Conservation (phyloP, 2,888 invertebrate genomes). For the Dicycla oo region DNA sequence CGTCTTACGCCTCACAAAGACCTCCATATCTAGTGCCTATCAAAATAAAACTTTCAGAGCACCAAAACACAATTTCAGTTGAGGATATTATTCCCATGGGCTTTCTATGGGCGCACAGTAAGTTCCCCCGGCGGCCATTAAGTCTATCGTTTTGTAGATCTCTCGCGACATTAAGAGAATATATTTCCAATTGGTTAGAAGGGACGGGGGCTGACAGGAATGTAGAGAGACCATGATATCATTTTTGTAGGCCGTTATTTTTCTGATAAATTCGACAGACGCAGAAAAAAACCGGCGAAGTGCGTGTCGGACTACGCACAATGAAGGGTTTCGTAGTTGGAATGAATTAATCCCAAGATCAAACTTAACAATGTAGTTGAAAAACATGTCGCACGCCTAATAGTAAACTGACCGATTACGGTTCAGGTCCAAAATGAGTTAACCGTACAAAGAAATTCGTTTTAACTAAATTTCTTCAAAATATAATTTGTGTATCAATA, state of each 20-base stretch:
- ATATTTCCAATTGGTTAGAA: constrained; percentile 76
- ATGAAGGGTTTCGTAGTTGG: no score
- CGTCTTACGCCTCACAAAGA: constrained; percentile 44
- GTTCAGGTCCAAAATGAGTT: no score
- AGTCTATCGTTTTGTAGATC: constrained; percentile 77
- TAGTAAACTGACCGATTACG: no score
- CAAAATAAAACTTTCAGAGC: constrained; percentile 60
- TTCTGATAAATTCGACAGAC: background rate
- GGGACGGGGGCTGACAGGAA: constrained; percentile 59
- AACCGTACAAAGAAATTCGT: no score
- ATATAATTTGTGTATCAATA: no score
- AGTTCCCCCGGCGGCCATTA: constrained; percentile 71
- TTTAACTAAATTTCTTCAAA: no score
- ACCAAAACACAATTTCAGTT: constrained; percentile 59
- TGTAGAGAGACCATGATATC: constrained; percentile 37
- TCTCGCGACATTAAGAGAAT: constrained; percentile 76
- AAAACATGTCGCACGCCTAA: no score
- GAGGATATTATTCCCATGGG: constrained; percentile 64
- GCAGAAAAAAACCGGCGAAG: no score
- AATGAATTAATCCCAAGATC: no score
- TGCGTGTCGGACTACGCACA: no score
- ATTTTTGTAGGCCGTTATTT: background rate
- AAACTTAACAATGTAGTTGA: no score
- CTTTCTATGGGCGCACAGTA: constrained; percentile 55
- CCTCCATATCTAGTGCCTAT: constrained; percentile 35